Evolutionary conservation across 2,888 invertebrate species (phyloP).

Genomic region (Pristionchus arcanus): DNA sequence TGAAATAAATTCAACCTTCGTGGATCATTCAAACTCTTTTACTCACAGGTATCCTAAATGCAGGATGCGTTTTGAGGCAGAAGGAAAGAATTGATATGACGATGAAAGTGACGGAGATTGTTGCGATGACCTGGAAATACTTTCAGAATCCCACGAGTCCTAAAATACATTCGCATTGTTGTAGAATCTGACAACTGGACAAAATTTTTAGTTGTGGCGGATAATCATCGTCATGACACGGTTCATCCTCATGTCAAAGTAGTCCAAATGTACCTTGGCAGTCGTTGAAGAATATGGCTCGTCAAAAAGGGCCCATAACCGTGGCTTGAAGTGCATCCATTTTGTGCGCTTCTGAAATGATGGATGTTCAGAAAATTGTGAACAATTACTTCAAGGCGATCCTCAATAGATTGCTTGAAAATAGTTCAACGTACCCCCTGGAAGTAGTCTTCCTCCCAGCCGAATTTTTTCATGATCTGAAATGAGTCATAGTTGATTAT

Average conservation of each 20-base stretch:
- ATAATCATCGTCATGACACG: too few relatives aligned
- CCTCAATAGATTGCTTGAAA: too few relatives aligned
- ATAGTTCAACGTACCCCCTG: conserved; percentile 83
- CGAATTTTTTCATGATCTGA: conserved; percentile 85
- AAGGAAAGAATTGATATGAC: conserved; percentile 95
- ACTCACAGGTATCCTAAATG: conserved; percentile 86
- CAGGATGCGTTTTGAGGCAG: conserved; percentile 96
- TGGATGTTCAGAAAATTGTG: background rate
- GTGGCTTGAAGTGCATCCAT: conserved; percentile 97
- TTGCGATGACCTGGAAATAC: conserved; percentile 90
- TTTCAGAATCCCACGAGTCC: background rate
- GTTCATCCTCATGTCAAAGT: too few relatives aligned
- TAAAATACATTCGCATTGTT: too few relatives aligned
- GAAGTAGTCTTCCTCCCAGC: conserved; percentile 95
- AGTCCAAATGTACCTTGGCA: conserved; percentile 88
- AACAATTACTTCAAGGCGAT: too few relatives aligned
- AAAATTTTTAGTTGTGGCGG: too few relatives aligned
- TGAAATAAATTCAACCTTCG: conserved; percentile 81
- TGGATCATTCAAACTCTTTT: background rate
- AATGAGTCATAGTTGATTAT: background rate
- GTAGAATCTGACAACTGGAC: too few relatives aligned
- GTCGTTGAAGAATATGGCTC: conserved; percentile 98
- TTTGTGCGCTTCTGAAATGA: conserved; percentile 75
- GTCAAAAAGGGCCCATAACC: conserved; percentile 98
- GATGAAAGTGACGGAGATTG: conserved; percentile 95